These are phyloP conservation scores for Psittacula echo DNA, from an alignment of 2,797 vertebrate genomes.

Conservation along the genomic window DNA sequence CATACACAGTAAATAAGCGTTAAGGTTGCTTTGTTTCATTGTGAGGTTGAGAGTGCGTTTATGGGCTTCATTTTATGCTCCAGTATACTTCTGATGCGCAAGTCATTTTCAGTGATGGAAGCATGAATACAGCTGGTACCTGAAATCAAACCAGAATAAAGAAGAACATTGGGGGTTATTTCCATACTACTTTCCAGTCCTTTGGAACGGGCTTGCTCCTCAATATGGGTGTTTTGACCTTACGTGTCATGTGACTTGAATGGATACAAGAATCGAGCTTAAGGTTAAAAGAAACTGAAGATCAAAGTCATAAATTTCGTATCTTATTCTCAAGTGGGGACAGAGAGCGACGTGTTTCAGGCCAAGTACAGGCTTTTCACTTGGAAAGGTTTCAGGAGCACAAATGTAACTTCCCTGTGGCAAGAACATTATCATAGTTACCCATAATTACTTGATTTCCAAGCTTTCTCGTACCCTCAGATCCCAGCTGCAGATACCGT, in stretches of 20 bases:
- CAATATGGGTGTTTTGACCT: neutral
- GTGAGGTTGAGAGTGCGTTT: neutral
- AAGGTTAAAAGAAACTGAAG: neutral
- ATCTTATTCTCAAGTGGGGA: neutral
- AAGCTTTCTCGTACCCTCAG: neutral
- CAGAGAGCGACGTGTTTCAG: neutral
- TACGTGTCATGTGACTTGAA: neutral
- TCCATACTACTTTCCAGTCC: neutral
- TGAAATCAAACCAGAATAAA: neutral
- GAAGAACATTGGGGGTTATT: neutral
- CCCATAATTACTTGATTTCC: neutral
- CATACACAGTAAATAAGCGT: neutral
- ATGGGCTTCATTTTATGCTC: neutral
- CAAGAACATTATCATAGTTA: neutral
- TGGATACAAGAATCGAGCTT: neutral
- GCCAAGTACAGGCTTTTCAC: neutral
- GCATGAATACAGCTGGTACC: neutral
- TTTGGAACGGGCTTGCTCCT: neutral
- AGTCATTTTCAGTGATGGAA: neutral
- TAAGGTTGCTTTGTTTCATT: neutral
- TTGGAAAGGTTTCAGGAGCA: neutral
- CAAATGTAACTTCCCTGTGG: neutral
- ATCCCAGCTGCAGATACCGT: neutral
- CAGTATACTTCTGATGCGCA: neutral
- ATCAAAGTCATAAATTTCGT: neutral